These are phyloP conservation scores for Florisuga fusca DNA, from an alignment of 2,797 vertebrate species.

Conservation along the genomic window DNA sequence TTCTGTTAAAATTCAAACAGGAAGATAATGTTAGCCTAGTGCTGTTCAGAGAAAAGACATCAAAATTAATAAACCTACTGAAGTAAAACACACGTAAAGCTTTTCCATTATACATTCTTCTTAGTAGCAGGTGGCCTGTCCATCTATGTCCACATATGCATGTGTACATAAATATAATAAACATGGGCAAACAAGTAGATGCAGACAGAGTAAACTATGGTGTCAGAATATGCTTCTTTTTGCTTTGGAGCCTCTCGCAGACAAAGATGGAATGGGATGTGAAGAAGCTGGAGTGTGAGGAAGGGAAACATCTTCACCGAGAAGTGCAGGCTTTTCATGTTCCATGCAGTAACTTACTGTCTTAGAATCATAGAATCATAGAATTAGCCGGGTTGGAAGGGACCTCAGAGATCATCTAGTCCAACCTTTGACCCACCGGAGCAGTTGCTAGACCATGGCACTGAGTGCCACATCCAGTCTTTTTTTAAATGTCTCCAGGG, in stretches of 20 bases:
- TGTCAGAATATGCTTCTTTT: background rate
- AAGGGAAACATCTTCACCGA: background rate
- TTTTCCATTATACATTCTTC: accelerated
- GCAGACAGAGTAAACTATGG: accelerated
- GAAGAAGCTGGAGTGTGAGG: background rate
- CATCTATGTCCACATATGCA: background rate
- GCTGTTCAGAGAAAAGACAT: background rate
- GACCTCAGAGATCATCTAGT: too few relatives aligned
- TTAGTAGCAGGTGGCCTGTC: background rate
- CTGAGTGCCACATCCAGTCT: too few relatives aligned
- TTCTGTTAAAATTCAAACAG: background rate
- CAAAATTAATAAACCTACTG: background rate
- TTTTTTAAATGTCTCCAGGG: too few relatives aligned
- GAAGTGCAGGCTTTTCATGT: background rate
- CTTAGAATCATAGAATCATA: too few relatives aligned
- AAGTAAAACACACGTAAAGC: background rate
- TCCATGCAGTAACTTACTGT: background rate
- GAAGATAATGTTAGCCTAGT: background rate
- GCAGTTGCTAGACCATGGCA: too few relatives aligned
- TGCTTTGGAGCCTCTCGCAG: background rate
- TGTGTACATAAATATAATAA: too few relatives aligned
- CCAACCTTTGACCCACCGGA: too few relatives aligned
- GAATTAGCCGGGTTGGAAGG: too few relatives aligned
- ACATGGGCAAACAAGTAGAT: background rate
- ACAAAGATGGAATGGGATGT: background rate